Percentiles rank a stretch among this genome's conserved stretches.
Evolutionary conservation across 2,797 vertebrate genomes (phyloP).

Genomic region (Phataginus tetradactyla): DNA sequence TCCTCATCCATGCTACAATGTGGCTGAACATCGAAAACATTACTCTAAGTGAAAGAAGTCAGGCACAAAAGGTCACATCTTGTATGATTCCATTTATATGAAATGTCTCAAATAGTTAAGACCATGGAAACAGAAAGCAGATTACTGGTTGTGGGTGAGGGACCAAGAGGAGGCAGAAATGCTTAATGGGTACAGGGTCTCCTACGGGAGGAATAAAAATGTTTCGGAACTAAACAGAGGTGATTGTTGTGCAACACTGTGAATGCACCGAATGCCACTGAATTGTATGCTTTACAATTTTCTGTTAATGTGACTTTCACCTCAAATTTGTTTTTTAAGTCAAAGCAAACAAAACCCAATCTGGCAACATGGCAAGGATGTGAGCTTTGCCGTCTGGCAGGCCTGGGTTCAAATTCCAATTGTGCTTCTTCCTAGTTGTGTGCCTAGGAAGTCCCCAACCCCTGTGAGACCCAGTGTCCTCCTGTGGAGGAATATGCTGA

Average conservation of each 20-base stretch:
- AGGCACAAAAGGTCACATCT: neutral
- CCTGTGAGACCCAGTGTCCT: neutral
- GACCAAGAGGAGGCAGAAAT: neutral
- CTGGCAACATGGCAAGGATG: neutral
- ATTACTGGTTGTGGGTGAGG: too few species aligned
- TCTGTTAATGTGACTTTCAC: neutral
- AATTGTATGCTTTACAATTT: neutral
- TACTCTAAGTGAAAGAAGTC: neutral
- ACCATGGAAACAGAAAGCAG: neutral
- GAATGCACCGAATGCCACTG: neutral
- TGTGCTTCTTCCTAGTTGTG: neutral
- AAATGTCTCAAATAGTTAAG: neutral
- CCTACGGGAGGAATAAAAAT: neutral
- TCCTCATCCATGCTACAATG: accelerated
- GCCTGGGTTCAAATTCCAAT: neutral
- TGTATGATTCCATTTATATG: neutral
- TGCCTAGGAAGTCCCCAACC: neutral
- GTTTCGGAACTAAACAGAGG: neutral
- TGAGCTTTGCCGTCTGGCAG: neutral
- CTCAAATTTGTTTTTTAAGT: neutral
- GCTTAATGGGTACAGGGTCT: too few species aligned
- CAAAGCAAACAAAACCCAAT: neutral
- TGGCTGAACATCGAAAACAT: neutral
- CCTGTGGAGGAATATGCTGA: neutral
- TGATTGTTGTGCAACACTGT: neutral